phyloP scores from a whole-genome alignment of 2,888 invertebrate species.

The Caenorhabditis sp. region DNA sequence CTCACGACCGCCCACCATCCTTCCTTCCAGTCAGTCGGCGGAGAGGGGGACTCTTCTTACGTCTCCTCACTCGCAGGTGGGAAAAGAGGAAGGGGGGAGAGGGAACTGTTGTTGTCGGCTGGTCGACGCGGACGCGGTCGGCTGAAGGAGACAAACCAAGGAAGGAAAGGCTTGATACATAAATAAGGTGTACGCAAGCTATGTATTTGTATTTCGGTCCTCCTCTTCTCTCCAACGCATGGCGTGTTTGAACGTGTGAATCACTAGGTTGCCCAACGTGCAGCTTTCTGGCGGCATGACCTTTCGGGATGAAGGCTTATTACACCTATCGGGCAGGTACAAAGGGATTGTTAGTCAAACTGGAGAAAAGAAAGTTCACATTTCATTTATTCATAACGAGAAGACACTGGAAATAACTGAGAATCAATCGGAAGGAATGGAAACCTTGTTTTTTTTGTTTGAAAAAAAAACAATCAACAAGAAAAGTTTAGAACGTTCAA shows the following conservation, averaged over 20 bases:
- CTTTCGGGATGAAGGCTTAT: constrained; percentile 32
- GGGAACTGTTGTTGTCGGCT: constrained; percentile 33
- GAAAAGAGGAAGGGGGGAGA: too few relatives aligned
- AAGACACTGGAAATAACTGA: constrained; percentile 22
- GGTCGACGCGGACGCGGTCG: too few relatives aligned
- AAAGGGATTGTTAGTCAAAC: neutral
- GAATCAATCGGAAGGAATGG: constrained; percentile 23
- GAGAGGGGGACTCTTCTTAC: too few relatives aligned
- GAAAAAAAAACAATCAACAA: too few relatives aligned
- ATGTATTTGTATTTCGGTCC: constrained; percentile 58
- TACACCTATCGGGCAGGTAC: neutral
- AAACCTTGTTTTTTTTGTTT: constrained; percentile 9
- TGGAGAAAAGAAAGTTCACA: too few relatives aligned
- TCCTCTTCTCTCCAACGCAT: too few relatives aligned
- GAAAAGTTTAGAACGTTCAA: too few relatives aligned
- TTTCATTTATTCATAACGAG: too few relatives aligned
- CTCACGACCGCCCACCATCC: constrained; percentile 53
- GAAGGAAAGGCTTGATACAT: constrained; percentile 46
- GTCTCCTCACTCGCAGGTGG: constrained; percentile 48
- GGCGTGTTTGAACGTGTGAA: constrained; percentile 61
- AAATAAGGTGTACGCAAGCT: constrained; percentile 57
- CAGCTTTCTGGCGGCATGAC: constrained; percentile 45
- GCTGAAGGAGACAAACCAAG: neutral
- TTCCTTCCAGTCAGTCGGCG: constrained; percentile 44
- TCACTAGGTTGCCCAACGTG: constrained; percentile 32